These are phyloP conservation scores for Drosophila pruinosa DNA, from an alignment of 1,140 invertebrate species.

Conservation along the genomic window DNA sequence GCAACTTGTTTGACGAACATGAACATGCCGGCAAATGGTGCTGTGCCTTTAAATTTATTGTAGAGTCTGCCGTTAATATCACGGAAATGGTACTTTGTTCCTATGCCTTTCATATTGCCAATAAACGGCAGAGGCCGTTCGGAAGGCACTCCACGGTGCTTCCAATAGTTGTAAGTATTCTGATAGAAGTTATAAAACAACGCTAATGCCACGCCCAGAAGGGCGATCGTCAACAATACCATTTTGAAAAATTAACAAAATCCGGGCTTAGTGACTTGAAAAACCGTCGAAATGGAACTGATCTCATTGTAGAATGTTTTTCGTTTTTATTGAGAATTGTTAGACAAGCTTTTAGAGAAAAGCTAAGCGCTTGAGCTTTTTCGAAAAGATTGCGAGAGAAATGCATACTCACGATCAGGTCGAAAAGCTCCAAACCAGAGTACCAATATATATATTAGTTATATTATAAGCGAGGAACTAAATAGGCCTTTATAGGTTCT, in stretches of 20 bases:
- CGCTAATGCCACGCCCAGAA: constrained; percentile 16
- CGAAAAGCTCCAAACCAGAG: too few relatives aligned
- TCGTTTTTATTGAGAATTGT: neutral
- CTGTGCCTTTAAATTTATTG: constrained; percentile 61
- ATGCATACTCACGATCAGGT: too few relatives aligned
- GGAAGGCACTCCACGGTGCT: constrained; percentile 72
- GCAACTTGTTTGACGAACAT: constrained; percentile 46
- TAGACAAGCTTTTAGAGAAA: neutral
- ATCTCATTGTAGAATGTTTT: neutral
- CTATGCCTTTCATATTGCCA: constrained; percentile 69
- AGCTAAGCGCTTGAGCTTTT: neutral
- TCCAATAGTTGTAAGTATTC: constrained; percentile 79
- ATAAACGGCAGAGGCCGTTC: constrained; percentile 63
- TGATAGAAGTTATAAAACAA: constrained; percentile 41
- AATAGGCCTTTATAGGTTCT: too few relatives aligned
- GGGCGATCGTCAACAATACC: constrained; percentile 2
- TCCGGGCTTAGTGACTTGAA: neutral
- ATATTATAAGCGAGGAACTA: too few relatives aligned
- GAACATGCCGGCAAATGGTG: constrained; percentile 58
- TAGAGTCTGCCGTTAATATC: constrained; percentile 64
- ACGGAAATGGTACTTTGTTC: constrained; percentile 37
- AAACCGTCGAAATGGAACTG: constrained; percentile 1
- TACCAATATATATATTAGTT: too few relatives aligned
- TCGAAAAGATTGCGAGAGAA: neutral
- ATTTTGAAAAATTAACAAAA: neutral